Conservation (phyloP, 2,113 vertebrate genomes). For the Pachycephala philippinensis region DNA sequence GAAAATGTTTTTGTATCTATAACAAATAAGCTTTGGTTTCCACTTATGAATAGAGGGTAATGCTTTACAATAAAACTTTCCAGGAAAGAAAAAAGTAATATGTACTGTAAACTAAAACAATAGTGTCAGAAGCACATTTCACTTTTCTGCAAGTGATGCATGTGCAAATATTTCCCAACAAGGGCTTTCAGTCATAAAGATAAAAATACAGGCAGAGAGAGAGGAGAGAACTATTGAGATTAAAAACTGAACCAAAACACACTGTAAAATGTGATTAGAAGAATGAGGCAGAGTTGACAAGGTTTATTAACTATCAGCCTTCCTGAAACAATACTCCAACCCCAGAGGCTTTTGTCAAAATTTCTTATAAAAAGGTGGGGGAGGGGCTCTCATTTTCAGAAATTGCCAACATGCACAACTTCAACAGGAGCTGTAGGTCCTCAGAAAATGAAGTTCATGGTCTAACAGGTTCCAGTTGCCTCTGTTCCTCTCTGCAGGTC, state of each 20-base stretch:
- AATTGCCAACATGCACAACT: not conserved
- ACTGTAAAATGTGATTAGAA: slow-evolving; percentile 12
- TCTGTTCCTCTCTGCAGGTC: slow-evolving; percentile 31
- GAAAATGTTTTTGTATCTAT: not conserved
- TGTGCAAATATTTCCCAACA: not conserved
- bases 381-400: not conserved
- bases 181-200: not conserved
- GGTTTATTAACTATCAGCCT: slow-evolving; percentile 19
- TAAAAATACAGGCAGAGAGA: not conserved
- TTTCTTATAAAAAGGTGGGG: not conserved
- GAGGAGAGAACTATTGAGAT: not conserved
- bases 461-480: slow-evolving; percentile 7
- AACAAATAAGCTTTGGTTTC: not conserved
- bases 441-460: slow-evolving; percentile 41
- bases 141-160: not conserved
- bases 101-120: not conserved
- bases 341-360: not conserved
- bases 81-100: not conserved
- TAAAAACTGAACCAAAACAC: slow-evolving; percentile 14
- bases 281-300: not conserved
- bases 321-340: slow-evolving; percentile 2
- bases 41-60: not conserved
- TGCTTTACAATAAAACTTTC: not conserved
- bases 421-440: not conserved
- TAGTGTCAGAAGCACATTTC: not conserved